Percentiles rank a stretch among this genome's conserved stretches.
Evolutionary conservation across 2,888 invertebrate species (phyloP).

Genomic region (Malacosoma neustria): DNA sequence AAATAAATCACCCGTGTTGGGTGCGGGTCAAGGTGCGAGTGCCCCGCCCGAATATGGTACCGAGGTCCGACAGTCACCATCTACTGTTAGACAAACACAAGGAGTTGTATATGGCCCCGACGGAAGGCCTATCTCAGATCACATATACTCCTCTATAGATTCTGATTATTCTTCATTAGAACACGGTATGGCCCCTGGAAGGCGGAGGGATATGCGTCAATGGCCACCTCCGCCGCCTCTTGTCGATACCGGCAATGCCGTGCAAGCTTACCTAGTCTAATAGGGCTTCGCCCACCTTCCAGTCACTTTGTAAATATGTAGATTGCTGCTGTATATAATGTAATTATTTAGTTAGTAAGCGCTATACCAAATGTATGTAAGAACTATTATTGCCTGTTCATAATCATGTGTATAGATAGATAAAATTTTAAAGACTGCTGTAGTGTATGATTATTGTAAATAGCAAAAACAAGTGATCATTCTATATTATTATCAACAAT

Average conservation of each 20-base stretch:
- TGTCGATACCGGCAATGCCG: conserved; percentile 65
- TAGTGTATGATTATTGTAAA: conserved; percentile 73
- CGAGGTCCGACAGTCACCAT: conserved; percentile 60
- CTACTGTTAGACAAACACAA: conserved; percentile 58
- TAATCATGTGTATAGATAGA: conserved; percentile 71
- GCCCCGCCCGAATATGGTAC: conserved; percentile 68
- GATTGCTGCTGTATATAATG: conserved; percentile 64
- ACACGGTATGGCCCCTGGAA: conserved; percentile 76
- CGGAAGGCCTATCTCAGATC: conserved; percentile 87
- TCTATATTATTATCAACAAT: conserved; percentile 68
- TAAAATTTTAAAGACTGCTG: conserved; percentile 77
- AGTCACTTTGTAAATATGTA: conserved; percentile 67
- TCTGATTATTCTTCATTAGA: conserved; percentile 91
- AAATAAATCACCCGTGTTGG: conserved; percentile 66
- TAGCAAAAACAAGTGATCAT: conserved; percentile 72
- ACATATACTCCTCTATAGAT: conserved; percentile 93
- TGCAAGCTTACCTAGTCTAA: conserved; percentile 83
- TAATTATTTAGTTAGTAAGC: conserved; percentile 62
- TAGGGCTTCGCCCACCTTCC: conserved; percentile 55
- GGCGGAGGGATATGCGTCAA: conserved; percentile 57
- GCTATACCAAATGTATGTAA: conserved; percentile 73
- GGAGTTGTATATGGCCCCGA: conserved; percentile 73
- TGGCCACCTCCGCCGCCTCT: conserved; percentile 67
- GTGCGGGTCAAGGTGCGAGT: conserved; percentile 46
- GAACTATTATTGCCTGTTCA: conserved; percentile 69